Conservation (phyloP, 2,797 vertebrate species). For the Chrysocyon brachyurus region DNA sequence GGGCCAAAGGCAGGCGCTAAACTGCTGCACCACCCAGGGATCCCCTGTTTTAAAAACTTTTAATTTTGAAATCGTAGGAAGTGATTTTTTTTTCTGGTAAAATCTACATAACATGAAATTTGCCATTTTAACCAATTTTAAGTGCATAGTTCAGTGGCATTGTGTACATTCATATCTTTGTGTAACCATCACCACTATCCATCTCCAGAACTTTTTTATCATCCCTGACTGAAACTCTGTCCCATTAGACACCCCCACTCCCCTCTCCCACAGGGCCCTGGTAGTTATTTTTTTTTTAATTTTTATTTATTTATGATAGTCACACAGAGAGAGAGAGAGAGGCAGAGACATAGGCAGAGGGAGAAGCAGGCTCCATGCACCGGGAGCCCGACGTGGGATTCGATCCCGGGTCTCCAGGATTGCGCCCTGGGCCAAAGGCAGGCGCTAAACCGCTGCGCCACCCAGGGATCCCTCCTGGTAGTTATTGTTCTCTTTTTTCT, state of each 20-base stretch:
- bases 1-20: too few species aligned
- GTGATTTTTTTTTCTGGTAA: neutral
- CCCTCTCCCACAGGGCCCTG: neutral
- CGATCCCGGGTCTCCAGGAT: too few species aligned
- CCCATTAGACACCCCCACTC: neutral
- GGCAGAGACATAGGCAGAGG: too few species aligned
- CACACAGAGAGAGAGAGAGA: too few species aligned
- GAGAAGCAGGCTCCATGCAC: too few species aligned
- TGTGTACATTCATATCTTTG: neutral
- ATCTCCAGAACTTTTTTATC: neutral
- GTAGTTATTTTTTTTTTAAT: too few species aligned
- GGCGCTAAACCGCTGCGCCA: too few species aligned
- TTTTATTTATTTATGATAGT: too few species aligned
- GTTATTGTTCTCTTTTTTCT: neutral
- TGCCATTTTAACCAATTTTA: neutral
- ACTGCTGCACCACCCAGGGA: too few species aligned
- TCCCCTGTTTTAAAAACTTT: neutral
- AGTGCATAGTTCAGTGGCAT: neutral
- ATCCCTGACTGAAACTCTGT: neutral
- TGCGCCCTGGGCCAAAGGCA: too few species aligned
- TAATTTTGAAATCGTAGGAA: neutral
- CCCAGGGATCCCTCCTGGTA: neutral
- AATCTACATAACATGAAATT: neutral
- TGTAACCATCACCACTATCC: neutral
- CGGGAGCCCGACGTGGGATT: too few species aligned